Conservation (phyloP, 2,113 vertebrate genomes). For the Pedionomus torquatus region DNA sequence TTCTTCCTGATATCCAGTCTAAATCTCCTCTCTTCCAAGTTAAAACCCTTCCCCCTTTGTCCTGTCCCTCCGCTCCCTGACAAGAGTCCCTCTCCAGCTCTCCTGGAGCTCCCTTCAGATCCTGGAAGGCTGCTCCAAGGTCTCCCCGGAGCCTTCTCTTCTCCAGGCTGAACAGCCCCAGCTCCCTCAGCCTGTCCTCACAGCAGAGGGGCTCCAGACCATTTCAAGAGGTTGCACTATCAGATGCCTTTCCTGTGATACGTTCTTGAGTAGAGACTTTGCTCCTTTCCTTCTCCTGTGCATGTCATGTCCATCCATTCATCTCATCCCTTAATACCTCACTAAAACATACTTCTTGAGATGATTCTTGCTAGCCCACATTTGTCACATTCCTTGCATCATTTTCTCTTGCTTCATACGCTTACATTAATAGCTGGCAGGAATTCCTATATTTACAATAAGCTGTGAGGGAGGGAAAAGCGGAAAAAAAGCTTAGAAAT, state of each 20-base stretch:
- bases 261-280: neutral
- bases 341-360: neutral
- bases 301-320: neutral
- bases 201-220: neutral
- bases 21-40: too few species aligned
- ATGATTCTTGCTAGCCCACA: neutral
- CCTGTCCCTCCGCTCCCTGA: too few species aligned
- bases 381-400: neutral
- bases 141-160: too few species aligned
- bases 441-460: neutral
- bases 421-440: neutral
- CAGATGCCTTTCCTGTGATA: conserved; percentile 19
- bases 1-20: too few species aligned
- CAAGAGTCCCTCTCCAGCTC: too few species aligned
- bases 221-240: neutral
- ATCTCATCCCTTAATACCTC: neutral
- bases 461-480: neutral
- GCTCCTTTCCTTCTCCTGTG: neutral
- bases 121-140: too few species aligned
- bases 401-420: neutral
- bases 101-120: too few species aligned
- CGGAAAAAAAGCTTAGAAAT: neutral
- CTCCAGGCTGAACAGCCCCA: too few species aligned
- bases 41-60: too few species aligned
- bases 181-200: too few species aligned